Evolutionary conservation across 1,140 invertebrate genomes (phyloP).

Genomic region (Eciton burchellii): DNA sequence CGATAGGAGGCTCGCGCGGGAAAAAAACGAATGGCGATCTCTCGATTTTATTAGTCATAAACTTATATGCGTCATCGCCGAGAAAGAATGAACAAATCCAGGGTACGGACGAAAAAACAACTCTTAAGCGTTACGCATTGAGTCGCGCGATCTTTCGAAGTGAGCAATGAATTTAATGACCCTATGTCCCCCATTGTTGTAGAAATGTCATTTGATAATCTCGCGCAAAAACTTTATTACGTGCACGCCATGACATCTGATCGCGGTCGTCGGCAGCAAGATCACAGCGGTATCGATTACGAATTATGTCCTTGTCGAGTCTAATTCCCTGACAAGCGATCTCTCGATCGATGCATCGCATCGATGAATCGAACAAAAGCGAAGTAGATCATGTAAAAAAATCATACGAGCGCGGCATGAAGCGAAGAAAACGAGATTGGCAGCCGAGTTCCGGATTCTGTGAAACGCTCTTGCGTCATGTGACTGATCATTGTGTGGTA

Average conservation of each 20-base stretch:
- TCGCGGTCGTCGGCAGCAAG: neutral
- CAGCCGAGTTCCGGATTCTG: neutral
- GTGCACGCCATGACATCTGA: neutral
- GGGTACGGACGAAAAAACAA: slow-evolving; percentile 13
- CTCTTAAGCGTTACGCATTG: neutral
- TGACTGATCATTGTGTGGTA: neutral
- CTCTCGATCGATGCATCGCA: too few species aligned
- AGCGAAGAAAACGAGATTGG: neutral
- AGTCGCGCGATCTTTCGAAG: slow-evolving; percentile 4
- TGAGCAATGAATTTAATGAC: slow-evolving; percentile 22
- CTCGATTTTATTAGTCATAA: slow-evolving; percentile 52
- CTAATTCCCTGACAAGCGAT: neutral
- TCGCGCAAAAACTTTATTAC: neutral
- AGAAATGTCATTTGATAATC: neutral
- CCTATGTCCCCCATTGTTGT: neutral
- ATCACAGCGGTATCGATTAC: neutral
- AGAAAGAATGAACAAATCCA: neutral
- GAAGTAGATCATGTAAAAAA: neutral
- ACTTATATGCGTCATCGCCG: slow-evolving; percentile 49
- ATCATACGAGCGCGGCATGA: neutral
- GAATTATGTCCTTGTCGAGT: slow-evolving; percentile 9
- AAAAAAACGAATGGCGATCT: slow-evolving; percentile 27
- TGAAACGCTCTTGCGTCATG: neutral
- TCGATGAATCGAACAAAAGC: neutral
- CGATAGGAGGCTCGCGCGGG: slow-evolving; percentile 5